Evolutionary conservation across 1,140 invertebrate genomes (phyloP).

Genomic region (Physella acuta): DNA sequence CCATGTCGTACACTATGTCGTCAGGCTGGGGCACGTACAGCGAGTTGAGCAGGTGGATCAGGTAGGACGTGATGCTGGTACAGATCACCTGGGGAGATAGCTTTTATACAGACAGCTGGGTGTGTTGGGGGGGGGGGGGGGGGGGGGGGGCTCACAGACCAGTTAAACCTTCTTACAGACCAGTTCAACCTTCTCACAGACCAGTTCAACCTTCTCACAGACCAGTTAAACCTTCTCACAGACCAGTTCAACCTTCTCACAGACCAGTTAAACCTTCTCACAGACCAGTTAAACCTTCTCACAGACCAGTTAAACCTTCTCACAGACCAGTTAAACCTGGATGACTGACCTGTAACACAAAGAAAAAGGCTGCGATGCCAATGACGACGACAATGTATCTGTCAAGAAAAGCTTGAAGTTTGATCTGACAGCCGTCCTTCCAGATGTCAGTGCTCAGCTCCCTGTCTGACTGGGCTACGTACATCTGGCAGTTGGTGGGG

Average conservation of each 20-base stretch:
- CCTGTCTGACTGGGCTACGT: background rate
- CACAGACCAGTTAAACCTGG: too few species aligned
- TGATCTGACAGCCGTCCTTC: constrained; percentile 15
- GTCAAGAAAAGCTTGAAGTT: constrained; percentile 9
- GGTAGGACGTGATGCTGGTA: constrained; percentile 21
- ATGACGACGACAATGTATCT: constrained; percentile 14
- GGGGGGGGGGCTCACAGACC: too few species aligned
- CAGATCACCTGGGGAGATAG: constrained; percentile 29
- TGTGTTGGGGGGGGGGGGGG: too few species aligned
- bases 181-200: too few species aligned
- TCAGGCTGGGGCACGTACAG: constrained; percentile 35
- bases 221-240: too few species aligned
- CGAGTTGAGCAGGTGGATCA: constrained; percentile 32
- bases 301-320: too few species aligned
- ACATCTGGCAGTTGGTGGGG: constrained; percentile 22
- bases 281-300: too few species aligned
- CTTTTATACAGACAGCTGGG: too few species aligned
- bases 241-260: too few species aligned
- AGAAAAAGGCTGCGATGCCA: background rate
- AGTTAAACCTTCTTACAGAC: too few species aligned
- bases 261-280: too few species aligned
- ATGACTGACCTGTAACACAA: constrained; percentile 18
- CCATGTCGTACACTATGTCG: constrained; percentile 38
- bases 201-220: too few species aligned
- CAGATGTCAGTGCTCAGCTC: constrained; percentile 10